phyloP scores from a whole-genome alignment of 2,113 vertebrate genomes.

The Andinoacara biseriatus region DNA sequence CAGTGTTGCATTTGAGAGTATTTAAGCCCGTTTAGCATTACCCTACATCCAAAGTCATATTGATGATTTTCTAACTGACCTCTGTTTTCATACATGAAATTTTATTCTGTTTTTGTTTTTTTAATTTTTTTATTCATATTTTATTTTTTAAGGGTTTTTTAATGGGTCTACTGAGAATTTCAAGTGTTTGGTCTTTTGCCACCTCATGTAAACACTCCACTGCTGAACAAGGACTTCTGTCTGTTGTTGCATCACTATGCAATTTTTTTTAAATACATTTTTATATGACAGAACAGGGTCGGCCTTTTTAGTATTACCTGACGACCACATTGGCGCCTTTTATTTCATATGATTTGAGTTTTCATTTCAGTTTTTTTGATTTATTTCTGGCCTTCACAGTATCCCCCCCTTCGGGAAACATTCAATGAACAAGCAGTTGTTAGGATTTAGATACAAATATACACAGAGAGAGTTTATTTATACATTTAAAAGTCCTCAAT shows the following conservation, averaged over 20 bases:
- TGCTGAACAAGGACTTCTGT: conserved; percentile 29
- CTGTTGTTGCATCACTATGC: conserved; percentile 32
- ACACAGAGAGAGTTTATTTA: conserved; percentile 34
- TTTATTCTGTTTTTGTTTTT: neutral
- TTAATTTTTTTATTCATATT: neutral
- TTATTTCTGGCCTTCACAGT: conserved; percentile 83
- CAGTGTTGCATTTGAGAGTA: conserved; percentile 84
- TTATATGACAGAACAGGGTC: conserved; percentile 25
- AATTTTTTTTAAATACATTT: neutral
- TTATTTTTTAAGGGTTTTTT: conserved; percentile 21
- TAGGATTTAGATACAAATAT: conserved; percentile 59
- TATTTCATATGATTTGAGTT: conserved; percentile 73
- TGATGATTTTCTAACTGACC: conserved; percentile 66
- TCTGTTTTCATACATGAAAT: conserved; percentile 57
- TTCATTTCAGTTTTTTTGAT: conserved; percentile 61
- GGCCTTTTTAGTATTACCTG: conserved; percentile 74
- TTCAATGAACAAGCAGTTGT: conserved; percentile 87
- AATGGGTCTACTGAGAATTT: conserved; percentile 65
- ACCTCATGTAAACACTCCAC: conserved; percentile 46
- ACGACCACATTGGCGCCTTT: conserved; percentile 69
- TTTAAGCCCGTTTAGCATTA: conserved; percentile 82
- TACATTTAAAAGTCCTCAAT: conserved; percentile 36
- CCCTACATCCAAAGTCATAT: conserved; percentile 58
- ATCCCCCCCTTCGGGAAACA: conserved; percentile 83
- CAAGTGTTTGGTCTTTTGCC: conserved; percentile 56